Conservation (phyloP, 2,113 vertebrate species). For the Embiotoca jacksoni region DNA sequence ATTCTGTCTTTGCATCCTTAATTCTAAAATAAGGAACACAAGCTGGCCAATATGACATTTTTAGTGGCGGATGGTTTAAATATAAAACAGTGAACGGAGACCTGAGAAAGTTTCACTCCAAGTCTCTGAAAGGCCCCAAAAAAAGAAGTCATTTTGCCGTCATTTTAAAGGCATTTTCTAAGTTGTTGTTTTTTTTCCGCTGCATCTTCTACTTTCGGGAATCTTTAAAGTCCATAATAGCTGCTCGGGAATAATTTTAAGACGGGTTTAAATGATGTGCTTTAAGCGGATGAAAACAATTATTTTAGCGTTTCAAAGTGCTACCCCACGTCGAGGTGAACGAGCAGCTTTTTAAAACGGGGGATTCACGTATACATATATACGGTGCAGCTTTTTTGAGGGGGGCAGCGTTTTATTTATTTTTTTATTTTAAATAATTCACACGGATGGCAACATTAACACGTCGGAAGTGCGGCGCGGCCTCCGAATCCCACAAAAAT, state of each 20-base stretch:
- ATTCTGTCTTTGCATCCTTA: conserved; percentile 74
- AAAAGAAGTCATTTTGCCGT: background rate
- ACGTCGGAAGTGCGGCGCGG: conserved; percentile 56
- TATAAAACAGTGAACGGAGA: conserved; percentile 46
- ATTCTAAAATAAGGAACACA: conserved; percentile 79
- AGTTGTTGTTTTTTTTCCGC: conserved; percentile 33
- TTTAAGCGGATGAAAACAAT: conserved; percentile 73
- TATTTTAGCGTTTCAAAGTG: conserved; percentile 68
- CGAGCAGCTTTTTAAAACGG: conserved; percentile 39
- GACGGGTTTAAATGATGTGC: conserved; percentile 72
- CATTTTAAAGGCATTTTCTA: conserved; percentile 57
- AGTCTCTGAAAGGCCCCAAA: background rate
- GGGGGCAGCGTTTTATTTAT: conserved; percentile 51
- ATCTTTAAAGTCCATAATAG: conserved; percentile 74
- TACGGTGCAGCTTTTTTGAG: conserved; percentile 54
- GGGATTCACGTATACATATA: conserved; percentile 35
- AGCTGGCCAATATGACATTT: conserved; percentile 69
- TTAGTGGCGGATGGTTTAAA: conserved; percentile 58
- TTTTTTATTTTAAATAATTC: conserved; percentile 40
- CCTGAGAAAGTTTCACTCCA: conserved; percentile 33
- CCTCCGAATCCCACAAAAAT: conserved; percentile 58
- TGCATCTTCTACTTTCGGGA: conserved; percentile 63
- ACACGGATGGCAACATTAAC: conserved; percentile 65
- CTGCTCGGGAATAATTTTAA: conserved; percentile 71
- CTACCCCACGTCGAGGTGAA: conserved; percentile 67